These are phyloP conservation scores for Apogon talboti DNA, from an alignment of 2,797 vertebrate genomes.

Conservation along the genomic window DNA sequence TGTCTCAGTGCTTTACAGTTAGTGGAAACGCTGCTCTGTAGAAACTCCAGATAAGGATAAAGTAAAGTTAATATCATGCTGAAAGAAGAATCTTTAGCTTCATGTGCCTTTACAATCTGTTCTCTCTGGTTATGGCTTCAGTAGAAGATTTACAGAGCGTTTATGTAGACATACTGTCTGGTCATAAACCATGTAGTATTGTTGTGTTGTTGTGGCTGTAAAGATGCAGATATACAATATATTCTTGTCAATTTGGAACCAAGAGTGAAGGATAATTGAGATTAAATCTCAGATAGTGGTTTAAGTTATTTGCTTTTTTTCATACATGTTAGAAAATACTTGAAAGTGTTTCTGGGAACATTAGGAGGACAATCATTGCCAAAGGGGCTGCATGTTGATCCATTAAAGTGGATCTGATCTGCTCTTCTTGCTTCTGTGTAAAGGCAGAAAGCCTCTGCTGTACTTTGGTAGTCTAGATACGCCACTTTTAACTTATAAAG, in stretches of 20 bases:
- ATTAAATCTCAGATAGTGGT: constrained; percentile 32
- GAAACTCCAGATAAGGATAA: constrained; percentile 44
- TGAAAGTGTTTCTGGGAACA: constrained; percentile 64
- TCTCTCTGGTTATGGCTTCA: constrained; percentile 50
- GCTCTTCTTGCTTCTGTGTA: constrained; percentile 41
- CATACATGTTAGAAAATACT: constrained; percentile 62
- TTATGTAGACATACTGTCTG: constrained; percentile 45
- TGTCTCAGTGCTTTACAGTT: constrained; percentile 45
- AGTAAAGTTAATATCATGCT: constrained; percentile 31
- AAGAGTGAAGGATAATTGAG: constrained; percentile 33
- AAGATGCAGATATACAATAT: constrained; percentile 21
- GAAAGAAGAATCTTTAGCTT: constrained; percentile 54
- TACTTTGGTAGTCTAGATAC: constrained; percentile 9
- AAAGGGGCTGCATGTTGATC: constrained; percentile 36
- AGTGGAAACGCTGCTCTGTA: constrained; percentile 55
- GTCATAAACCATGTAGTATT: constrained; percentile 59
- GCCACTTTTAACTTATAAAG: constrained; percentile 45
- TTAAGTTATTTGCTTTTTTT: constrained; percentile 21
- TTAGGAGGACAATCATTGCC: constrained; percentile 41
- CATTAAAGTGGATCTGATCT: constrained; percentile 15
- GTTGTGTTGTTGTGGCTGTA: constrained; percentile 50
- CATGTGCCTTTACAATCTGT: constrained; percentile 70
- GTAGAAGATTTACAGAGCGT: constrained; percentile 37
- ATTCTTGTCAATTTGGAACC: constrained; percentile 25
- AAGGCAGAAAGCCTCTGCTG: constrained; percentile 6